These are phyloP conservation scores for Pomatostomus ruficeps DNA, from an alignment of 2,113 vertebrate species.

Conservation along the genomic window DNA sequence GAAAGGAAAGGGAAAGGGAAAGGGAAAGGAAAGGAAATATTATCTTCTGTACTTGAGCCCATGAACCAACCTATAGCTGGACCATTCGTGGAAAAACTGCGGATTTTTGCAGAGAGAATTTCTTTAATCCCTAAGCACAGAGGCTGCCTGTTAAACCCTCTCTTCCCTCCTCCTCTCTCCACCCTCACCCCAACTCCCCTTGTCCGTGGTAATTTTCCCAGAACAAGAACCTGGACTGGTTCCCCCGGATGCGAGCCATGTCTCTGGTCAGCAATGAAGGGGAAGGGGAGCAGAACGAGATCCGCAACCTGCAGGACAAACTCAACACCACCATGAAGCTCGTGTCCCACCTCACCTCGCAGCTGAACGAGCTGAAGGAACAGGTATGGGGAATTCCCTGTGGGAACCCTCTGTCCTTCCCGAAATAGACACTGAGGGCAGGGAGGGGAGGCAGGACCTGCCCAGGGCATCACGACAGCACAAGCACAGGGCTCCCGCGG, in stretches of 20 bases:
- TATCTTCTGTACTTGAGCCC: not conserved
- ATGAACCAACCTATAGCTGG: not conserved
- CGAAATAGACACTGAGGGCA: not conserved
- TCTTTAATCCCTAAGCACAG: not conserved
- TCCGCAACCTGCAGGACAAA: conserved; percentile 91
- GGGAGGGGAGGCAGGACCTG: not conserved
- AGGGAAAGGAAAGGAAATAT: too few relatives aligned
- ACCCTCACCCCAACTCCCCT: not conserved
- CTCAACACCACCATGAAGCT: conserved; percentile 89
- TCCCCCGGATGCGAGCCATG: conserved; percentile 97
- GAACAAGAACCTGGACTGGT: conserved; percentile 98
- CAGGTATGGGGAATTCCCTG: conserved; percentile 75
- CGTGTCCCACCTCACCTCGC: conserved; percentile 85
- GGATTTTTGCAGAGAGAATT: not conserved
- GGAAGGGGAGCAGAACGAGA: conserved; percentile 96
- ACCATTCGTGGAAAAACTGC: accelerated
- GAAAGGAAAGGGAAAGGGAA: not conserved
- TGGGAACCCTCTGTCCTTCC: not conserved
- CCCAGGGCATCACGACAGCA: not conserved
- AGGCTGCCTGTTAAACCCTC: not conserved
- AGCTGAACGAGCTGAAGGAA: conserved; percentile 93
- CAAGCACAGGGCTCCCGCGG: not conserved
- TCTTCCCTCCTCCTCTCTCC: not conserved
- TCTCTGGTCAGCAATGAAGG: conserved; percentile 92
- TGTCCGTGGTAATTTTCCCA: conserved; percentile 9